phyloP scores from a whole-genome alignment of 1,140 invertebrate genomes.

The Drosophila tani region DNA sequence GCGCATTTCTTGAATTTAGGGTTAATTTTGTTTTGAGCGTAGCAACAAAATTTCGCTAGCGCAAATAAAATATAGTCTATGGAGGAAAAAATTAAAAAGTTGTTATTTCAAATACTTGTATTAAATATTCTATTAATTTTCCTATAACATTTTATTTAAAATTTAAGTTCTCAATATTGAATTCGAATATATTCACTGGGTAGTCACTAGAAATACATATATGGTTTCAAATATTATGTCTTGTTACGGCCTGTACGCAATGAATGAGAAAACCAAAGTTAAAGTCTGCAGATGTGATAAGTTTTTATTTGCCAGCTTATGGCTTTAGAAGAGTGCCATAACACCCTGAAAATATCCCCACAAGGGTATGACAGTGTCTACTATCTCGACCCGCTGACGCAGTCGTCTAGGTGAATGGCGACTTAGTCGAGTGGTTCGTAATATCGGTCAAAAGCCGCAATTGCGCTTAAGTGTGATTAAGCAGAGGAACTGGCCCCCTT shows the following conservation, averaged over 20 bases:
- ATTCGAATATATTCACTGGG: background rate
- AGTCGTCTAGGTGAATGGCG: slow-evolving; percentile 52
- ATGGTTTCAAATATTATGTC: background rate
- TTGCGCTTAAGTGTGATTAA: slow-evolving; percentile 78
- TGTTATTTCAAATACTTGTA: too few species aligned
- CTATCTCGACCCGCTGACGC: slow-evolving; percentile 45
- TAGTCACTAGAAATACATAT: too few species aligned
- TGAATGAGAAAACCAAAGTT: background rate
- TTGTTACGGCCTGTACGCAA: too few species aligned
- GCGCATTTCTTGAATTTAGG: too few species aligned
- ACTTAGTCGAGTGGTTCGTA: slow-evolving; percentile 51
- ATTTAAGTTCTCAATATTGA: background rate
- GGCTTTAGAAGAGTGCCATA: slow-evolving; percentile 5
- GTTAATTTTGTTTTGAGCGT: too few species aligned
- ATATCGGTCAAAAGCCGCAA: slow-evolving; percentile 82
- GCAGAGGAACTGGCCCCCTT: slow-evolving; percentile 36
- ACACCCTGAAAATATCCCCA: background rate
- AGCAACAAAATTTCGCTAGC: too few species aligned
- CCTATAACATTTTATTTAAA: too few species aligned
- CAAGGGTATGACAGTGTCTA: slow-evolving; percentile 18
- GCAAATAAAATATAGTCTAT: too few species aligned
- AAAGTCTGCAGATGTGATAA: background rate
- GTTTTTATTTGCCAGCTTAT: slow-evolving; percentile 15
- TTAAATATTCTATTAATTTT: too few species aligned
- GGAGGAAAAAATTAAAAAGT: too few species aligned